These are phyloP conservation scores for Leptopilina syphax DNA, from an alignment of 2,888 invertebrate species.

Conservation along the genomic window DNA sequence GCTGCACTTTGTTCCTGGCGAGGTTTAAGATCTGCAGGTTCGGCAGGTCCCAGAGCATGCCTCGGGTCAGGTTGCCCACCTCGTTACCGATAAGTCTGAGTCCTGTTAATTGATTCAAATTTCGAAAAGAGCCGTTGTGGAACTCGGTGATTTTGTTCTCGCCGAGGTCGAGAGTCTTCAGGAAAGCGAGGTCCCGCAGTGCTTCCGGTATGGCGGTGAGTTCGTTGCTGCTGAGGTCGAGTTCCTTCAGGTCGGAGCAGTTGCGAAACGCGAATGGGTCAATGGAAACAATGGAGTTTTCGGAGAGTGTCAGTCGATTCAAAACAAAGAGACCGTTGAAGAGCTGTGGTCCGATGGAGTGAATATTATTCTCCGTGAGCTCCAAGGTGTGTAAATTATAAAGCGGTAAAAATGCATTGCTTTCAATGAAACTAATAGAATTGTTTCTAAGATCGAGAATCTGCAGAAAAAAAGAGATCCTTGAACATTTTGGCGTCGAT, in stretches of 20 bases:
- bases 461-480: slow-evolving; percentile 91
- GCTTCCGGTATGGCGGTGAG: slow-evolving; percentile 89
- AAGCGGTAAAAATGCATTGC: slow-evolving; percentile 90
- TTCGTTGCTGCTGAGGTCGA: slow-evolving; percentile 93
- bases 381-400: slow-evolving; percentile 94
- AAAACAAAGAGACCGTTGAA: slow-evolving; percentile 91
- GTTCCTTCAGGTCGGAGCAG: slow-evolving; percentile 91
- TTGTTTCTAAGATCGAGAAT: slow-evolving; percentile 92
- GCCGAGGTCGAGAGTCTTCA: slow-evolving; percentile 93
- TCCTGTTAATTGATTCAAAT: slow-evolving; percentile 91
- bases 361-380: slow-evolving; percentile 90
- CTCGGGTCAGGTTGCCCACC: slow-evolving; percentile 89
- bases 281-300: slow-evolving; percentile 88
- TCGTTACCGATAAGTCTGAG: slow-evolving; percentile 93
- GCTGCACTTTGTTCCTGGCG: slow-evolving; percentile 92
- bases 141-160: slow-evolving; percentile 93
- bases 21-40: slow-evolving; percentile 91
- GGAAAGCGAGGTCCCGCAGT: slow-evolving; percentile 86
- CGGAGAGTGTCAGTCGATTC: slow-evolving; percentile 90
- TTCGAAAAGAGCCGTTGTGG: slow-evolving; percentile 90
- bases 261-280: slow-evolving; percentile 91
- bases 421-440: slow-evolving; percentile 91
- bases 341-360: slow-evolving; percentile 87
- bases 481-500: slow-evolving; percentile 91
- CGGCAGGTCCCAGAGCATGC: slow-evolving; percentile 92